These are phyloP conservation scores for Hippocampus mohnikei DNA, from an alignment of 2,113 vertebrate species.

Conservation along the genomic window DNA sequence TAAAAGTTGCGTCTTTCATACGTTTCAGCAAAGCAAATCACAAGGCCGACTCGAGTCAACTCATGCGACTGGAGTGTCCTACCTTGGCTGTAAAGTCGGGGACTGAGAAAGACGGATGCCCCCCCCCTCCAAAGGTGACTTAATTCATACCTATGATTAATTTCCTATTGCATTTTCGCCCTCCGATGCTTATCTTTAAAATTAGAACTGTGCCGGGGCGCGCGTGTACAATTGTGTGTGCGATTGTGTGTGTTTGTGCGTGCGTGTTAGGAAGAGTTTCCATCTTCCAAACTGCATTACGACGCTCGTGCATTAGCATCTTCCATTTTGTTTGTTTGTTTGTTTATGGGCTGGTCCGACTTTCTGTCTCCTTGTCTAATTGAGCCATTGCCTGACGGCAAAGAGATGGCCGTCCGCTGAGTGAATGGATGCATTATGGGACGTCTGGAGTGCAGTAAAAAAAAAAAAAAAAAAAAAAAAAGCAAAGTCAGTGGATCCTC, in stretches of 20 bases:
- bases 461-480: constrained; percentile 2
- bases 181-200: constrained; percentile 67
- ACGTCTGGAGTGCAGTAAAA: constrained; percentile 29
- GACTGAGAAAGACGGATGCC: constrained; percentile 34
- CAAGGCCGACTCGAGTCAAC: neutral
- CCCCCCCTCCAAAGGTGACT: constrained; percentile 43
- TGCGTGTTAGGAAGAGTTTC: neutral
- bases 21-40: neutral
- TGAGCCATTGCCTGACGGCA: constrained; percentile 43
- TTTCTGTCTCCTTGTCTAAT: constrained; percentile 46
- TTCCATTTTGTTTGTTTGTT: constrained; percentile 48
- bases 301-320: constrained; percentile 46
- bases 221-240: neutral
- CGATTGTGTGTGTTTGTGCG: neutral
- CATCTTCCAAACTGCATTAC: constrained; percentile 40
- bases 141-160: constrained; percentile 71
- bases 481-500: no score
- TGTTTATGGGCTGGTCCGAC: constrained; percentile 44
- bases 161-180: constrained; percentile 68
- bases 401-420: constrained; percentile 31
- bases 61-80: neutral
- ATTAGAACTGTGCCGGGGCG: constrained; percentile 43
- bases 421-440: constrained; percentile 16
- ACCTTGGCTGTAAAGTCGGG: constrained; percentile 12
- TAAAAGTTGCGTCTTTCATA: neutral